These are phyloP conservation scores for Turnix velox DNA, from an alignment of 2,113 vertebrate species.

Conservation along the genomic window DNA sequence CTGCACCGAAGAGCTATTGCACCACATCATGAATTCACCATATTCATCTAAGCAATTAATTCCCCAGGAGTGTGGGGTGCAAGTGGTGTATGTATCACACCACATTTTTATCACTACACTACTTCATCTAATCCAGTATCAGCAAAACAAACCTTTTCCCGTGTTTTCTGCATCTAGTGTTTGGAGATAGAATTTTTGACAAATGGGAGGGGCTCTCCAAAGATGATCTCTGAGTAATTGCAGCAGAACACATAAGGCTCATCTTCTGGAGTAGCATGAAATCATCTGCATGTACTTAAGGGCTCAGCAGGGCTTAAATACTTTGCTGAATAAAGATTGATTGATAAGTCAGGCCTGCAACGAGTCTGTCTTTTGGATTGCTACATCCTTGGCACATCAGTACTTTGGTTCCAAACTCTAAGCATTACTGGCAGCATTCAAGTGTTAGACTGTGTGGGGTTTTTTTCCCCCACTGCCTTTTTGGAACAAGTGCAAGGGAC, in stretches of 20 bases:
- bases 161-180: background rate
- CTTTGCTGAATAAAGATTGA: background rate
- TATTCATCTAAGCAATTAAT: background rate
- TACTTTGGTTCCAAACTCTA: background rate
- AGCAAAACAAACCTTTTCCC: background rate
- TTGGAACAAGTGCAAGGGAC: background rate
- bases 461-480: background rate
- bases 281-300: constrained; percentile 25
- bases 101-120: background rate
- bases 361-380: background rate
- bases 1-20: background rate
- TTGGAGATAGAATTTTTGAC: background rate
- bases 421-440: background rate
- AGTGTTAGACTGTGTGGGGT: background rate
- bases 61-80: background rate
- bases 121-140: background rate
- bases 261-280: constrained; percentile 5
- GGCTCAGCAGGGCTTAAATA: background rate
- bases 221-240: background rate
- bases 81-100: background rate
- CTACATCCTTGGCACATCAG: background rate
- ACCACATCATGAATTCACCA: background rate
- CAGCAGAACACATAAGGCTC: constrained; percentile 24
- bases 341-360: background rate
- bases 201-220: background rate